These are phyloP conservation scores for Pseudopodoces humilis DNA, from an alignment of 2,113 vertebrate species.

Conservation along the genomic window DNA sequence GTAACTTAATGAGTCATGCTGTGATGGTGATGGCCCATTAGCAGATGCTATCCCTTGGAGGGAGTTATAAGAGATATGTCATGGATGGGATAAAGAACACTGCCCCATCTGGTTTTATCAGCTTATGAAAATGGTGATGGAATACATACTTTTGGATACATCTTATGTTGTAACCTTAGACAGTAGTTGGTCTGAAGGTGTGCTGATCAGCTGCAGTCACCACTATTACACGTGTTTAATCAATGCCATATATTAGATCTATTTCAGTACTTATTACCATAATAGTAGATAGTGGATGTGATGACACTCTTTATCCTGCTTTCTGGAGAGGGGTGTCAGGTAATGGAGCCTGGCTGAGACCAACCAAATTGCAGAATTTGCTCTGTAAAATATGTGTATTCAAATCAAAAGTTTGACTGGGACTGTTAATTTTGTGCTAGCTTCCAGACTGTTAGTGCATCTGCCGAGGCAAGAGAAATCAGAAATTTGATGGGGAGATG, in stretches of 20 bases:
- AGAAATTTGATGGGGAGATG: not conserved
- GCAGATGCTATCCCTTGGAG: not conserved
- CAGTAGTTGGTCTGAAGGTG: not conserved
- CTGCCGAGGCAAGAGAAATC: not conserved
- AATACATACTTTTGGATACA: not conserved
- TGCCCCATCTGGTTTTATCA: not conserved
- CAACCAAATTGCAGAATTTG: not conserved
- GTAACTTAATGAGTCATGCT: not conserved
- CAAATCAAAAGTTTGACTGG: not conserved
- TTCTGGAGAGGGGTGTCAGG: not conserved
- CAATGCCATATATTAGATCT: not conserved
- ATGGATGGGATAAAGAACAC: not conserved
- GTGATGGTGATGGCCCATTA: too few species aligned
- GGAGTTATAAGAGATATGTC: not conserved
- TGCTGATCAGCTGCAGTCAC: not conserved
- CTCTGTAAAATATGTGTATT: not conserved
- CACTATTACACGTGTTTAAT: not conserved
- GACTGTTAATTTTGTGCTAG: not conserved
- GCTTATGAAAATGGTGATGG: too few species aligned
- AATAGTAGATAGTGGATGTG: not conserved
- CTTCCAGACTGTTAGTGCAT: not conserved
- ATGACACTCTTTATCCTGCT: not conserved
- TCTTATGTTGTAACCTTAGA: not conserved
- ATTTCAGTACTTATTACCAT: accelerated
- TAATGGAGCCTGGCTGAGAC: not conserved